phyloP scores from a whole-genome alignment of 2,113 vertebrate species.

The Addax nasomaculatus region DNA sequence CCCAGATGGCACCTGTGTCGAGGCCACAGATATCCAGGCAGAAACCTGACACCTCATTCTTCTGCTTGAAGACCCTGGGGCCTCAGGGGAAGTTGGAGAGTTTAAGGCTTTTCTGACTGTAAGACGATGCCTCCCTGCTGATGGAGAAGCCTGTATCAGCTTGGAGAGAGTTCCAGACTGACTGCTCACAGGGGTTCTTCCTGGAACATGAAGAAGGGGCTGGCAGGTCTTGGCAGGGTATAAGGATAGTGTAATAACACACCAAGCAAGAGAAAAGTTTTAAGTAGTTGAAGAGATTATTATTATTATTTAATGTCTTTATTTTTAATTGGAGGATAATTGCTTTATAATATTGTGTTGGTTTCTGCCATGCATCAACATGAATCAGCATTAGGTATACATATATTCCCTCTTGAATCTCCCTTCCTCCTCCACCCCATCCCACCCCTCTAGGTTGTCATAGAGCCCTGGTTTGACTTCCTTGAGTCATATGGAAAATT shows the following conservation, averaged over 20 bases:
- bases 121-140: neutral
- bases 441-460: neutral
- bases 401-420: neutral
- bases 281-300: neutral
- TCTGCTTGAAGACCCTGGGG: neutral
- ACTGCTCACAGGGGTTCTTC: neutral
- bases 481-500: neutral
- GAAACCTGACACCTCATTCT: neutral
- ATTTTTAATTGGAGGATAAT: neutral
- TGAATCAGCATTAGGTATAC: neutral
- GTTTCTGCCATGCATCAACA: neutral
- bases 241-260: neutral
- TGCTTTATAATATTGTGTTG: neutral
- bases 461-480: neutral
- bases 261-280: neutral
- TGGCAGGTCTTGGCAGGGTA: neutral
- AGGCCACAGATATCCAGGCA: neutral
- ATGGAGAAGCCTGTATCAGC: neutral
- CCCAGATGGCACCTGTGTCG: neutral
- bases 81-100: neutral
- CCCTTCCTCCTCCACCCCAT: neutral
- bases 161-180: neutral
- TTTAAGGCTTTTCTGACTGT: neutral
- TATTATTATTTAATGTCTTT: neutral
- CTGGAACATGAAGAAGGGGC: neutral